Base-by-base conservation (phyloP, 2,888 invertebrate species). In the Andrena dorsata region DNA sequence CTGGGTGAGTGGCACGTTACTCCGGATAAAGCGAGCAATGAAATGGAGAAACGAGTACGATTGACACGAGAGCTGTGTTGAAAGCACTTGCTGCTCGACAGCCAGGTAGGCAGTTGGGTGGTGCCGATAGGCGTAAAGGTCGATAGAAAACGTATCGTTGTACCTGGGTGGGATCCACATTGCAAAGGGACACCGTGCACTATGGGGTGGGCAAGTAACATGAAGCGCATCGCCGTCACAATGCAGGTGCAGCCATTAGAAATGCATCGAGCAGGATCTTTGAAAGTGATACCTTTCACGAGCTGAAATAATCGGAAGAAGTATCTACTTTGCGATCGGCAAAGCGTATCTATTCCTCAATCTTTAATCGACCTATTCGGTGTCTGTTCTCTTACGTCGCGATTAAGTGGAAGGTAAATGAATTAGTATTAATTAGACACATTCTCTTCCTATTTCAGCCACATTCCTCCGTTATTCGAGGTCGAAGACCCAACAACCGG, bases 131-230 rank as follows among this genome's bases (percentile, higher is more conserved):
- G 30, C 26, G n/a, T 32, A 65, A 60, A 77, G 72, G 63, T 72
- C 72, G 60, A 82, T 60, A 60, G 78, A 80, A 84, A 75, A 51
- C 47, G 79, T 75, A 70, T 63, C 65, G 63, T 85, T 82, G 85
- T 74, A 85, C 86, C 80, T 89, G 88, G 81, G 68, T 81, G 83
- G 80, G 70, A 70, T 77, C 65, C 61, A 23, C 13, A 58, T 71
- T n/a, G 53, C 28, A 56, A 60, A 35, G 41, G 72, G 63, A 68
- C 10, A n/a, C 23, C 20, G 28, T 65, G 28, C 68, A 56, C 32
- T 35, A 30, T 60, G n/a, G 79, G 74, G 58, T 71, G 76, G 61
- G 2, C 49, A 26, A 60, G 72, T 82, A 80, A 88, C 75, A 74
- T 65, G 71, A 89, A 61, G 68, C 78, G 65, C 70, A 83, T 84